A percentile compares a stretch with the other conserved stretches of the same genome.
Conservation (phyloP, 2,113 vertebrate genomes). For the Lepisosteus osseus region DNA sequence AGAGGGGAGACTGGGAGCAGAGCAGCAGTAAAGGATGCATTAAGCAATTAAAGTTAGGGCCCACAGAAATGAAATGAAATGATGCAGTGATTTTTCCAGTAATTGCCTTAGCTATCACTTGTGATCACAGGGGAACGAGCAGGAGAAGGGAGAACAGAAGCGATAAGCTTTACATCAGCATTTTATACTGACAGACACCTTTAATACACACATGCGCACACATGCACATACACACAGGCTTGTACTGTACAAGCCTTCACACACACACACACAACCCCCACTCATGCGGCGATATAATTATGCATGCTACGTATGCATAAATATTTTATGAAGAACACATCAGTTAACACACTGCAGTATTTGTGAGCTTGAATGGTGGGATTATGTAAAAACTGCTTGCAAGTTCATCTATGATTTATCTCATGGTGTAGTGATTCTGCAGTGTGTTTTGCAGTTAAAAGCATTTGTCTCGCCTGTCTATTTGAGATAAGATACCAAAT, state of each 20-base stretch:
- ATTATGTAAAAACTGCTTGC: constrained; percentile 59
- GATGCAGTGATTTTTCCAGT: constrained; percentile 69
- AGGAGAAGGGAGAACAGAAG: constrained; percentile 46
- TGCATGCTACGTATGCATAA: constrained; percentile 42
- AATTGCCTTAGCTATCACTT: constrained; percentile 80
- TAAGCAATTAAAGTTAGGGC: constrained; percentile 83
- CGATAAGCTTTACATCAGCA: constrained; percentile 68
- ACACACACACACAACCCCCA: not conserved
- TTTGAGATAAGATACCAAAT: constrained; percentile 50
- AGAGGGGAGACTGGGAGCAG: constrained; percentile 44
- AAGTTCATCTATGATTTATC: constrained; percentile 69
- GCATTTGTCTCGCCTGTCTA: constrained; percentile 47
- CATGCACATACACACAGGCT: not conserved
- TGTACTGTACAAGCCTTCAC: not conserved
- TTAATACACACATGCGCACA: constrained; percentile 39
- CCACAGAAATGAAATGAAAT: constrained; percentile 71
- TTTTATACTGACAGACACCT: constrained; percentile 48
- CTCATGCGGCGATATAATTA: constrained; percentile 47
- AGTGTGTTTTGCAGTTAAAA: constrained; percentile 45
- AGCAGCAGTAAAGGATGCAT: constrained; percentile 74
- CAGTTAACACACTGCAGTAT: constrained; percentile 47
- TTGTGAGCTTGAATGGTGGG: constrained; percentile 50
- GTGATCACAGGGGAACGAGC: constrained; percentile 73
- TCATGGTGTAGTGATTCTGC: constrained; percentile 44
- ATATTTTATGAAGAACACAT: constrained; percentile 66